These are phyloP conservation scores for Hystrix brachyura DNA, from an alignment of 2,113 vertebrate genomes.

Conservation along the genomic window DNA sequence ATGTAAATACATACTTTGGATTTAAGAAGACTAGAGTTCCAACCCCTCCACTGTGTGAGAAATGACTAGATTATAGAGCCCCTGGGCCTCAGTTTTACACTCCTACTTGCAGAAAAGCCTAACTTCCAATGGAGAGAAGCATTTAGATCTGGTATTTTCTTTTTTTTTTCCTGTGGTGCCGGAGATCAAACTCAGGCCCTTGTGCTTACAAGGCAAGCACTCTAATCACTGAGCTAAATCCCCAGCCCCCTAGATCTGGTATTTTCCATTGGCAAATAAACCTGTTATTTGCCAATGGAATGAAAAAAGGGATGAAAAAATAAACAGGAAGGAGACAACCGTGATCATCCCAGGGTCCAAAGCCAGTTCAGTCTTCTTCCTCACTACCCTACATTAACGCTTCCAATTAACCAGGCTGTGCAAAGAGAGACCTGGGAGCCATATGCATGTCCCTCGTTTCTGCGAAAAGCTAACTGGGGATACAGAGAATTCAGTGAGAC, in stretches of 20 bases:
- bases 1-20: background rate
- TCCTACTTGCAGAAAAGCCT: background rate
- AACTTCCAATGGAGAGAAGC: fast-evolving
- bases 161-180: too few species aligned
- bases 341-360: background rate
- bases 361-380: background rate
- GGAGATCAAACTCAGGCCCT: too few species aligned
- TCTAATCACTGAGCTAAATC: too few species aligned
- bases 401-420: background rate
- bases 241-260: background rate
- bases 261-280: background rate
- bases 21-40: background rate
- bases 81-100: background rate
- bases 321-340: background rate
- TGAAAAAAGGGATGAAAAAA: conserved; percentile 12
- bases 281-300: too few species aligned
- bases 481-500: background rate
- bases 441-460: background rate
- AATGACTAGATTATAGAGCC: background rate
- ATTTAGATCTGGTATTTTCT: fast-evolving
- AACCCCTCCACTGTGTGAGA: background rate
- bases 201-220: too few species aligned
- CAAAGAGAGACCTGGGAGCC: background rate
- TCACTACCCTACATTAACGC: background rate
- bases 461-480: conserved; percentile 8